These are phyloP conservation scores for Antrozous pallidus DNA, from an alignment of 2,797 vertebrate genomes.

Conservation along the genomic window DNA sequence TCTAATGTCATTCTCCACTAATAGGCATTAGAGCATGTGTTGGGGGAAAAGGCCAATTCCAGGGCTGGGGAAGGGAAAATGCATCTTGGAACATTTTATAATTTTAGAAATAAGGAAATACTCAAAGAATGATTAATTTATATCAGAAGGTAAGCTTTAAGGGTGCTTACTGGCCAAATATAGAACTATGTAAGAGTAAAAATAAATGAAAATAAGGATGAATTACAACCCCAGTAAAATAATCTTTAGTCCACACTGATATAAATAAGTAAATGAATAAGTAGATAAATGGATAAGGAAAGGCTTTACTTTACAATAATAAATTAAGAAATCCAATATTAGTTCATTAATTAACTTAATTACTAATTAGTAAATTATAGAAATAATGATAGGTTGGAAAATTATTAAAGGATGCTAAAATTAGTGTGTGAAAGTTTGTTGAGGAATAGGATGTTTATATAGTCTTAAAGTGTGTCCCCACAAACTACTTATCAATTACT, in stretches of 20 bases:
- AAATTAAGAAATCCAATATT: neutral
- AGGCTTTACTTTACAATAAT: neutral
- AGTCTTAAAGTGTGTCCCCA: neutral
- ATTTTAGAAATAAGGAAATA: neutral
- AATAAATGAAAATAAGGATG: neutral
- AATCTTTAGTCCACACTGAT: neutral
- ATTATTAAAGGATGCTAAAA: neutral
- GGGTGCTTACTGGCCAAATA: neutral
- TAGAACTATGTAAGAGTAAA: neutral
- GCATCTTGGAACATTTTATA: neutral
- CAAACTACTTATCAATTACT: neutral
- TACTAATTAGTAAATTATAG: neutral
- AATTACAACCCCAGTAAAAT: neutral
- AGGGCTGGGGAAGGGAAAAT: neutral
- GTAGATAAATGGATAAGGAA: neutral
- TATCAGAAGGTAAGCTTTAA: neutral
- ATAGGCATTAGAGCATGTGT: neutral
- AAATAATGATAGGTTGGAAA: neutral
- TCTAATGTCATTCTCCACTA: neutral
- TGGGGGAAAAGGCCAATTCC: neutral
- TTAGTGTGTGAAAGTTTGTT: constrained; percentile 3
- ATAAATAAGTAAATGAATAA: neutral
- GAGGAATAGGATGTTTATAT: neutral
- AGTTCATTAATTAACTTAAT: neutral
- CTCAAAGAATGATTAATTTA: neutral